phyloP scores from a whole-genome alignment of 2,113 vertebrate genomes.

The Vanacampus margaritifer region DNA sequence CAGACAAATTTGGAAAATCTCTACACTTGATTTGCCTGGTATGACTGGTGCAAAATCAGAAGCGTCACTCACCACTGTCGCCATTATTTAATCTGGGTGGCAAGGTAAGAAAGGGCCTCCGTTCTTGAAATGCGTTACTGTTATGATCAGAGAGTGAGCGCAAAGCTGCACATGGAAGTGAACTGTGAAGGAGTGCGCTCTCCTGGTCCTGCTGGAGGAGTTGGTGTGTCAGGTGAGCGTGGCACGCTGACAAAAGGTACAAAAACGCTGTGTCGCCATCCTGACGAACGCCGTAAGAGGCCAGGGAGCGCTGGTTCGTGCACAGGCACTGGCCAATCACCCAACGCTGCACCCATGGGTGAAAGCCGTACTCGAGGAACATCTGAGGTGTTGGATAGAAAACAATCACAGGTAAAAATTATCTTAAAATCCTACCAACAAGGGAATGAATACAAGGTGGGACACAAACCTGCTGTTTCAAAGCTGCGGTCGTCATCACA shows the following conservation, averaged over 20 bases:
- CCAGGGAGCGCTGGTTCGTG: conserved; percentile 75
- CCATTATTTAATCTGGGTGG: conserved; percentile 52
- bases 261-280: conserved; percentile 84
- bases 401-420: background rate
- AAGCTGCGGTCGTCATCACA: conserved; percentile 72
- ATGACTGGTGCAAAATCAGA: background rate
- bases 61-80: conserved; percentile 56
- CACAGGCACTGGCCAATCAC: conserved; percentile 87
- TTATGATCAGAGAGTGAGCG: conserved; percentile 26
- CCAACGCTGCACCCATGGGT: conserved; percentile 88
- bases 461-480: conserved; percentile 83
- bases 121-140: conserved; percentile 34
- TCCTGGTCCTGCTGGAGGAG: conserved; percentile 78
- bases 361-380: conserved; percentile 86
- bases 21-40: background rate
- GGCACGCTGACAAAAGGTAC: conserved; percentile 80
- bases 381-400: conserved; percentile 65
- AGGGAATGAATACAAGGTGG: background rate
- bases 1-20: background rate
- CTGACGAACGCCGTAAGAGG: conserved; percentile 79
- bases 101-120: conserved; percentile 66
- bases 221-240: conserved; percentile 67
- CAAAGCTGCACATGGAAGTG: conserved; percentile 16
- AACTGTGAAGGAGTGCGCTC: conserved; percentile 51
- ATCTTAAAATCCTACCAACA: background rate